Evolutionary conservation across 2,113 vertebrate genomes (phyloP).

Genomic region (Tragelaphus scriptus): DNA sequence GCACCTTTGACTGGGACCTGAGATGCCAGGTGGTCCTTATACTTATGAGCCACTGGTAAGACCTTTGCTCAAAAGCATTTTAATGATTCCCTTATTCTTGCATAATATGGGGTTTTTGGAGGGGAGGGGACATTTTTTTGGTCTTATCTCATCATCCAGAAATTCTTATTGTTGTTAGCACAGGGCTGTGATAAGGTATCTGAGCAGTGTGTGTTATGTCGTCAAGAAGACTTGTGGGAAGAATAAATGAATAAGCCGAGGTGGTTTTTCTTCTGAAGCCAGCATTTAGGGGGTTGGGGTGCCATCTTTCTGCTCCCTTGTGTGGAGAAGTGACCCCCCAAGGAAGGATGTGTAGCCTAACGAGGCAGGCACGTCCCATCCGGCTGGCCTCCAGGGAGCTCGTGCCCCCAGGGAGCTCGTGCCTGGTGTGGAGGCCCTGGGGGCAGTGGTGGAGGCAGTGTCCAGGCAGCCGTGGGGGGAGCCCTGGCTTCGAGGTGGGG

Average conservation of each 20-base stretch:
- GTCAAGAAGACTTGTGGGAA: rapidly evolving
- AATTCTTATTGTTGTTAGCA: too few species aligned
- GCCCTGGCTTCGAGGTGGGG: background rate
- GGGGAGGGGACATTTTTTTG: background rate
- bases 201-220: rapidly evolving
- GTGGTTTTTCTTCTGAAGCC: background rate
- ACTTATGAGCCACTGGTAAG: rapidly evolving
- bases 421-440: background rate
- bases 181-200: rapidly evolving
- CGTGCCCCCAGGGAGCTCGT: background rate
- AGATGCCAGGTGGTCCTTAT: too few species aligned
- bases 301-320: background rate
- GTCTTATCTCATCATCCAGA: background rate
- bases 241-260: rapidly evolving
- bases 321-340: rapidly evolving
- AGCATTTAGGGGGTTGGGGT: rapidly evolving
- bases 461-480: background rate
- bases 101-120: background rate
- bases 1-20: rapidly evolving
- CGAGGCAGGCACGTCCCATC: background rate
- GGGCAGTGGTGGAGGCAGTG: rapidly evolving
- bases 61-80: background rate
- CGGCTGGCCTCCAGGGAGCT: background rate
- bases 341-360: rapidly evolving
- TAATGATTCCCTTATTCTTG: background rate